phyloP scores from a whole-genome alignment of 53 echinoderm and acorn worm genomes.

The Stichopus horrens region DNA sequence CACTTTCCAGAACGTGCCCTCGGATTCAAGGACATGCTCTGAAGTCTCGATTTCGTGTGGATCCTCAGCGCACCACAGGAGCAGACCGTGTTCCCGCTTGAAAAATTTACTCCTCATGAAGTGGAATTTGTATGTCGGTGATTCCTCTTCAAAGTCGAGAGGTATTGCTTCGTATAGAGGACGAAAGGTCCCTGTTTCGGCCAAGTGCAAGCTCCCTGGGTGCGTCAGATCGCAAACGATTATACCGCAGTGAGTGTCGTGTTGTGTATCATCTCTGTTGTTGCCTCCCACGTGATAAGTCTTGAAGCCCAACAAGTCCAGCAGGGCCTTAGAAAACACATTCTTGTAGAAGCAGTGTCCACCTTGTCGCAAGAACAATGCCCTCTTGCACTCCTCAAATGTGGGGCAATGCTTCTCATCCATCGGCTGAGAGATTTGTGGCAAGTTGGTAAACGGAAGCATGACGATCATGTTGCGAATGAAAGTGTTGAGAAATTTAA shows the following conservation, averaged over 20 bases:
- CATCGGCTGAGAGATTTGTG: neutral
- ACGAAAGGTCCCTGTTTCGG: constrained; percentile 2
- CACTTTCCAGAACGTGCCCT: neutral
- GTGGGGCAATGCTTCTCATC: neutral
- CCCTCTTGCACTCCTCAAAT: constrained; percentile 10
- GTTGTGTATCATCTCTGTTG: neutral
- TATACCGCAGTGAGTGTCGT: neutral
- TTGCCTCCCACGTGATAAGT: constrained; percentile 10
- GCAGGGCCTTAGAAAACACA: constrained; percentile 18
- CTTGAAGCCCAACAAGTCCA: neutral
- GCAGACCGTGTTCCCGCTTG: constrained; percentile 12
- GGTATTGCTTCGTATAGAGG: constrained; percentile 6
- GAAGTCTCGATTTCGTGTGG: neutral
- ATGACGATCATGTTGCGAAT: neutral
- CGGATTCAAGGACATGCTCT: neutral
- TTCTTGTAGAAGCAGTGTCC: constrained; percentile 49
- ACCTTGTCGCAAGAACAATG: neutral
- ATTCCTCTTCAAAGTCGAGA: constrained; percentile 29
- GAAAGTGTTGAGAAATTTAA: neutral
- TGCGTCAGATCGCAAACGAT: constrained; percentile 4
- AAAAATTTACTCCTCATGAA: constrained; percentile 13
- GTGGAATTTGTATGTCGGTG: neutral
- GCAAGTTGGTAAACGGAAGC: constrained; percentile 17
- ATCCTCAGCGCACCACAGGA: neutral
- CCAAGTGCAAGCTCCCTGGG: constrained; percentile 6